Percentiles rank a stretch among this genome's conserved stretches.
Conservation (phyloP, 2,888 invertebrate genomes). For the Byasa hedistus region DNA sequence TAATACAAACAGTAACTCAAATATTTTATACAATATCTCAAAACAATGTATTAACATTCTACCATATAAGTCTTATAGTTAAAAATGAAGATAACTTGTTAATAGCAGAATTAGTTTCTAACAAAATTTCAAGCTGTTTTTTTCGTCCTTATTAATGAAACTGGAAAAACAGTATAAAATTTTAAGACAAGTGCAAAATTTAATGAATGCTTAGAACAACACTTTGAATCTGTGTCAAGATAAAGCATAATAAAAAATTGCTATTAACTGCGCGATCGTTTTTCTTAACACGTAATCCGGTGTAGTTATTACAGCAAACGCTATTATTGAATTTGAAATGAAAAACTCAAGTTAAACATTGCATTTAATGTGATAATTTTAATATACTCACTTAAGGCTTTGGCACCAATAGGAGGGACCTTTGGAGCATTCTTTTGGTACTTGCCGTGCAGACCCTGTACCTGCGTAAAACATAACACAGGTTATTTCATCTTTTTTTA, state of each 20-base stretch:
- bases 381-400: constrained; percentile 60
- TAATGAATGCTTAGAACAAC: neutral
- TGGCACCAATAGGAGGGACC: constrained; percentile 71
- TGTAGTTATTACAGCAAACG: neutral
- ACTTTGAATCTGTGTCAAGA: neutral
- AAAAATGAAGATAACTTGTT: neutral
- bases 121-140: too few relatives aligned
- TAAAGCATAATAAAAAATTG: neutral
- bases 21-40: too few relatives aligned
- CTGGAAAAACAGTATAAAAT: too few relatives aligned
- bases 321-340: neutral
- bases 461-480: constrained; percentile 48
- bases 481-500: neutral
- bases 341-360: neutral
- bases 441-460: constrained; percentile 63
- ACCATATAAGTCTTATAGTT: too few relatives aligned
- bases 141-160: too few relatives aligned
- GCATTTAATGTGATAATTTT: neutral
- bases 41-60: too few relatives aligned
- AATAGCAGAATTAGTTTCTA: neutral
- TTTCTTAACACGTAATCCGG: neutral
- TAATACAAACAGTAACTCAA: too few relatives aligned
- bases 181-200: neutral
- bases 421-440: constrained; percentile 68
- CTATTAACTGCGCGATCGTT: too few relatives aligned